Percentiles rank a stretch among this genome's conserved stretches.
phyloP scores from a whole-genome alignment of 2,888 invertebrate species.

The Tromatobia lineatoria region DNA sequence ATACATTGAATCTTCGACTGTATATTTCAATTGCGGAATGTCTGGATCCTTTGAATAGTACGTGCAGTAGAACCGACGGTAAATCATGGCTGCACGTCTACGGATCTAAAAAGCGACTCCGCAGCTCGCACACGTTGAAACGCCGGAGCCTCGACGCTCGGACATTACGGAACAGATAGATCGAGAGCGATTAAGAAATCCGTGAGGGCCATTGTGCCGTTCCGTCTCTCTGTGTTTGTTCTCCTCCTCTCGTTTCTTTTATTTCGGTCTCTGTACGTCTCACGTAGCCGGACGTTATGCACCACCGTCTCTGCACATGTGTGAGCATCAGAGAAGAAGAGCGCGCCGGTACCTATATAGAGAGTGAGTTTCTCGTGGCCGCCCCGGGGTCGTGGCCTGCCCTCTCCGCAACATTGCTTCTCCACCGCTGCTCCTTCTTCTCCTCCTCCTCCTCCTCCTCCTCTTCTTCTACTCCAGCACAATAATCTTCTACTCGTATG shows the following conservation, averaged over 20 bases:
- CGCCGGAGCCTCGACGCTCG: slow-evolving; percentile 68
- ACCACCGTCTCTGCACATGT: slow-evolving; percentile 72
- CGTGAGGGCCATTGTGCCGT: slow-evolving; percentile 82
- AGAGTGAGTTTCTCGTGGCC: slow-evolving; percentile 78
- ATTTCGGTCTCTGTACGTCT: slow-evolving; percentile 58
- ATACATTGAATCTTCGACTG: background rate
- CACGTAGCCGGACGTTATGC: slow-evolving; percentile 72
- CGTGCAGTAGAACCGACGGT: slow-evolving; percentile 23
- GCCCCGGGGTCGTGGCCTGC: slow-evolving; percentile 84
- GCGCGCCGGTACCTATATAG: slow-evolving; percentile 57
- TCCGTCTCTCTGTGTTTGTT: slow-evolving; percentile 50
- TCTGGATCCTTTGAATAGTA: slow-evolving; percentile 2
- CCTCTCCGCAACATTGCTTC: slow-evolving; percentile 77
- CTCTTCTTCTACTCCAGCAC: slow-evolving; percentile 59
- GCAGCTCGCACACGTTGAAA: slow-evolving; percentile 3
- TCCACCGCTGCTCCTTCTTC: slow-evolving; percentile 60
- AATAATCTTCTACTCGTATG: slow-evolving; percentile 65
- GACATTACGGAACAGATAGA: slow-evolving; percentile 81
- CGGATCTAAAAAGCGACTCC: slow-evolving; percentile 14
- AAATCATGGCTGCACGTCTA: slow-evolving; percentile 12
- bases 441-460: slow-evolving; percentile 54
- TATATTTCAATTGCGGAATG: background rate
- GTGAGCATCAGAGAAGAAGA: slow-evolving; percentile 61
- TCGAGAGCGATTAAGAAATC: slow-evolving; percentile 84
- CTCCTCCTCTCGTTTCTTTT: slow-evolving; percentile 23